Base-by-base conservation (phyloP, 2,797 vertebrate species). In the Poeciliopsis turneri region DNA sequence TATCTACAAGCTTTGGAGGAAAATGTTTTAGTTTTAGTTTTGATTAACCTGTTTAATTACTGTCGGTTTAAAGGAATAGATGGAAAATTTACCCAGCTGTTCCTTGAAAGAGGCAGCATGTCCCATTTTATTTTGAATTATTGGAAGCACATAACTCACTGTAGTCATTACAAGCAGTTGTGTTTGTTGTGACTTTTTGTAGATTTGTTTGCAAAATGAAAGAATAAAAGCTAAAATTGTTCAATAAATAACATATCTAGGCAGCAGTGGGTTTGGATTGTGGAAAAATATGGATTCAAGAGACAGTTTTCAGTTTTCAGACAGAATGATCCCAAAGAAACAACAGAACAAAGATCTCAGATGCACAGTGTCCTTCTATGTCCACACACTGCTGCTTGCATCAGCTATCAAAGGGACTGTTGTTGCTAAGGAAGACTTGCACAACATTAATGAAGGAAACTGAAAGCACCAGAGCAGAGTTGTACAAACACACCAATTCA, bases 401-500 rank as follows among this genome's bases (percentile, higher is more conserved):
- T 74, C 77, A 53, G 86, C 73, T 79, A 86, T 89, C 80, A 88
- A 85, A 90, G 80, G 77, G 70, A 12, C 78, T 49, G 69, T n/a
- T 86, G 87, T 90, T 90, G 78, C 87, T 83, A 84, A 64, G 84
- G 83, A 88, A 80, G 78, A 15, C 70, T 77, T 7, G 23, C 45
- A 55, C 6, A 25, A 28, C n/a, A n/a, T 64, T 13, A 81, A 73
- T 49, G 46, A 82, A 71, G 33, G 11, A 75, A 36, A 69, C 12
- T 79, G 73, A 84, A 84, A 28, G 49, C 59, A 82, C 78, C 59
- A 5, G 82, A 69, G 61, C 64, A 61, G 46, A 64, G 12, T 20
- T 33, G 45, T n/a, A 25, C 83, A 80, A 82, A 80, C 72, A 75
- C 43, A 75, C 30, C 77, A 47, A 82, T 47, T 23, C 8, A 39